These are phyloP conservation scores for Metellina segmentata DNA, from an alignment of 2,888 invertebrate species.

Conservation along the genomic window DNA sequence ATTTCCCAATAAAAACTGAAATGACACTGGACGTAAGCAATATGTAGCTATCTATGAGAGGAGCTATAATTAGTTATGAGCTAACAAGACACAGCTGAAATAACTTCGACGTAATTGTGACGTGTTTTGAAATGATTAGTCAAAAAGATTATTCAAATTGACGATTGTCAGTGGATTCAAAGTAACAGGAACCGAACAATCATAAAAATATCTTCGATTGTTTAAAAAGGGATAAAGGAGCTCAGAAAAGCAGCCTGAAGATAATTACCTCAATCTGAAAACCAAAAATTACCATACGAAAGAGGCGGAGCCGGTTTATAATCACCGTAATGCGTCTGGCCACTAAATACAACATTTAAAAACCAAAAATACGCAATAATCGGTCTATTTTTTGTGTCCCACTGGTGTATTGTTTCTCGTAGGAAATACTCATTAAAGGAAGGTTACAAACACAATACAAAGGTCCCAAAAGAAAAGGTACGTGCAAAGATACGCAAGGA, in stretches of 20 bases:
- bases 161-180: neutral
- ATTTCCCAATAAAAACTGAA: too few species aligned
- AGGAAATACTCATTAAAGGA: constrained; percentile 10
- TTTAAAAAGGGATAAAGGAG: neutral
- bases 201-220: neutral
- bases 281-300: constrained; percentile 1
- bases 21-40: too few species aligned
- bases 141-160: neutral
- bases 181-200: neutral
- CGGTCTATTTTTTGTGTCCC: constrained; percentile 14
- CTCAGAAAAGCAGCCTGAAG: neutral
- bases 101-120: neutral
- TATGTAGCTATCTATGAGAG: too few species aligned
- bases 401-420: constrained; percentile 16
- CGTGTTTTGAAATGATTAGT: neutral
- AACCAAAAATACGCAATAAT: constrained; percentile 9
- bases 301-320: neutral
- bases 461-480: constrained; percentile 22
- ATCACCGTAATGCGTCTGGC: neutral
- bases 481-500: constrained; percentile 28
- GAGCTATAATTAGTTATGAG: too few species aligned
- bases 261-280: neutral
- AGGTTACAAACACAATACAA: constrained; percentile 38
- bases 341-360: neutral
- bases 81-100: neutral